These are phyloP conservation scores for Nipponia nippon DNA, from an alignment of 2,113 vertebrate species.

Conservation along the genomic window DNA sequence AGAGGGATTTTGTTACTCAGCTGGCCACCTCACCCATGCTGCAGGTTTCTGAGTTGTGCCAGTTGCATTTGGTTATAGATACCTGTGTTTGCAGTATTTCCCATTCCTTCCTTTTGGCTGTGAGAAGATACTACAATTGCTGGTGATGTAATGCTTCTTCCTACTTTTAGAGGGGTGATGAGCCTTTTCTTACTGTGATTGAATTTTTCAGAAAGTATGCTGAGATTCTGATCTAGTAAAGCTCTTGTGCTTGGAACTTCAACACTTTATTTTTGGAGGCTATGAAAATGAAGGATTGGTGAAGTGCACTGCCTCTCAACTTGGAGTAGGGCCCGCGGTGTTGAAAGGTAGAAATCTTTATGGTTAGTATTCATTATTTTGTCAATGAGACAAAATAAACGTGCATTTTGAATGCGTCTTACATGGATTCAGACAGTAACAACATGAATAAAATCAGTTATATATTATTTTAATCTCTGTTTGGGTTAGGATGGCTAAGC, in stretches of 20 bases:
- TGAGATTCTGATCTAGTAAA: background rate
- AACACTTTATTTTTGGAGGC: background rate
- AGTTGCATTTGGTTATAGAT: background rate
- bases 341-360: background rate
- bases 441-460: background rate
- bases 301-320: background rate
- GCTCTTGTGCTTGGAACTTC: background rate
- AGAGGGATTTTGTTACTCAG: background rate
- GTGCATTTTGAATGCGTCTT: background rate
- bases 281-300: background rate
- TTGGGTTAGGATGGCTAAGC: background rate
- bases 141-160: background rate
- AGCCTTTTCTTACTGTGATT: background rate
- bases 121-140: background rate
- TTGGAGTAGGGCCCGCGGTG: background rate
- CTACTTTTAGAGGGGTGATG: background rate
- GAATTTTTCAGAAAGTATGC: background rate
- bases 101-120: background rate
- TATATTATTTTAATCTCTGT: background rate
- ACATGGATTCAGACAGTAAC: background rate
- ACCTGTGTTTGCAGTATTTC: background rate
- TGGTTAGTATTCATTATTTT: background rate
- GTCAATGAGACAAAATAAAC: slow-evolving; percentile 8
- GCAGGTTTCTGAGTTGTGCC: background rate
- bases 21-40: rapidly evolving